Percentiles rank a stretch among this genome's conserved stretches.
Evolutionary conservation across 2,113 vertebrate genomes (phyloP).

Genomic region (Lophochroa leadbeateri): DNA sequence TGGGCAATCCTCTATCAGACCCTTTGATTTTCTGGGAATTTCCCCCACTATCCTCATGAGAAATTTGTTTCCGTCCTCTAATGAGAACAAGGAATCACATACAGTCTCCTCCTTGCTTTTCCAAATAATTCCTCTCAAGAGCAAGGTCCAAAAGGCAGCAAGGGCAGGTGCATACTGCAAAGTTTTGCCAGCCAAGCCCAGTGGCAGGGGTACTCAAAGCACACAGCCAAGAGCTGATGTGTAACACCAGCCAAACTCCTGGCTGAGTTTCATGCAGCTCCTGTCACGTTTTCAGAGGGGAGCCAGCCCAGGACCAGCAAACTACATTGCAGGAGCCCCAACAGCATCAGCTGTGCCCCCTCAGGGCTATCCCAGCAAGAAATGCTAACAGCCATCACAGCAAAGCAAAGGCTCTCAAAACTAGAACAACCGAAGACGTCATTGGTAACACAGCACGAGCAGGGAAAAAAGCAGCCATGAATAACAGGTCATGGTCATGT

Average conservation of each 20-base stretch:
- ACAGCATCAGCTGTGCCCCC: background rate
- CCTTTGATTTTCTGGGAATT: background rate
- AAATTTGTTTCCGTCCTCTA: background rate
- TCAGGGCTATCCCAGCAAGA: accelerated
- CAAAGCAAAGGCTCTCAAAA: background rate
- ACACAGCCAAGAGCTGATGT: background rate
- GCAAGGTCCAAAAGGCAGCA: background rate
- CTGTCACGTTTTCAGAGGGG: background rate
- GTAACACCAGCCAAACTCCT: background rate
- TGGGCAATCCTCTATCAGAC: background rate
- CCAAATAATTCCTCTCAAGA: background rate
- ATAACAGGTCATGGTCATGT: background rate
- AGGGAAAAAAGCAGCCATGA: background rate
- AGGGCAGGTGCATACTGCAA: background rate
- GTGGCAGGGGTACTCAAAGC: background rate
- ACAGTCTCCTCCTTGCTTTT: background rate
- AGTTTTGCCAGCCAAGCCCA: background rate
- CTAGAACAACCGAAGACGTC: background rate
- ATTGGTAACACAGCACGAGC: background rate
- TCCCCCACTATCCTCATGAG: background rate
- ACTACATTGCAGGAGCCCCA: accelerated
- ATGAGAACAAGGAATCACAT: background rate
- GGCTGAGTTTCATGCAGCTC: background rate
- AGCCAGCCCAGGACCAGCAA: background rate
- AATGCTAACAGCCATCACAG: background rate